Conservation (phyloP, 2,888 invertebrate genomes). For the Prionchulus punctatus region DNA sequence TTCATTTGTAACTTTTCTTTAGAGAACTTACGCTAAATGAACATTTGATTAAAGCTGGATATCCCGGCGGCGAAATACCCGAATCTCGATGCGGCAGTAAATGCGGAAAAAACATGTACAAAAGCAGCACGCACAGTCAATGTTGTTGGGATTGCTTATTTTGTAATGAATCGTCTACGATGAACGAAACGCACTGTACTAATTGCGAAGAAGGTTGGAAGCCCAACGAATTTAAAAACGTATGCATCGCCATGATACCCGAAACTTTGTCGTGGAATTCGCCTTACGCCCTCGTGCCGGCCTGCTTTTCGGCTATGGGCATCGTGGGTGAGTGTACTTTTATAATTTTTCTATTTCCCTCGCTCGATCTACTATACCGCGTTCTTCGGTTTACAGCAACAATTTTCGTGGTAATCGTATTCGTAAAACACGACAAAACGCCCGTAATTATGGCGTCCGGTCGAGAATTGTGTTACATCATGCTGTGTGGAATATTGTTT, state of each 20-base stretch:
- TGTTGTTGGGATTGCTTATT: conserved; percentile 56
- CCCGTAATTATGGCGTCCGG: conserved; percentile 62
- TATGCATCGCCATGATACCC: conserved; percentile 43
- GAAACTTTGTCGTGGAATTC: conserved; percentile 47
- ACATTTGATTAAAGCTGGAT: neutral
- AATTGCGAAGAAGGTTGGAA: conserved; percentile 49
- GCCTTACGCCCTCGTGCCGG: conserved; percentile 51
- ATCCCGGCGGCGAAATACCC: conserved; percentile 34
- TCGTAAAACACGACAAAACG: conserved; percentile 47
- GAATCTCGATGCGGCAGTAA: conserved; percentile 49
- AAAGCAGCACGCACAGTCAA: conserved; percentile 40
- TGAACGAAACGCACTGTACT: conserved; percentile 42
- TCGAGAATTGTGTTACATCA: conserved; percentile 56
- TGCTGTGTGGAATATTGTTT: conserved; percentile 51
- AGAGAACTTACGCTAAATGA: neutral
- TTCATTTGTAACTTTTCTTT: too few relatives aligned
- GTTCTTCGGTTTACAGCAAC: too few relatives aligned
- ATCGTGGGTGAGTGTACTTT: conserved; percentile 31
- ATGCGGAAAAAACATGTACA: conserved; percentile 46
- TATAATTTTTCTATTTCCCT: too few relatives aligned
- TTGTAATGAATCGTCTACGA: conserved; percentile 46
- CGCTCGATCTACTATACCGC: too few relatives aligned
- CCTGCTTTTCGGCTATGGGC: conserved; percentile 46
- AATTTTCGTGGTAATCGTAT: conserved; percentile 47
- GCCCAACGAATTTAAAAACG: conserved; percentile 35